Evolutionary conservation across 2,113 vertebrate species (phyloP).

Genomic region (Perca schrenkii): DNA sequence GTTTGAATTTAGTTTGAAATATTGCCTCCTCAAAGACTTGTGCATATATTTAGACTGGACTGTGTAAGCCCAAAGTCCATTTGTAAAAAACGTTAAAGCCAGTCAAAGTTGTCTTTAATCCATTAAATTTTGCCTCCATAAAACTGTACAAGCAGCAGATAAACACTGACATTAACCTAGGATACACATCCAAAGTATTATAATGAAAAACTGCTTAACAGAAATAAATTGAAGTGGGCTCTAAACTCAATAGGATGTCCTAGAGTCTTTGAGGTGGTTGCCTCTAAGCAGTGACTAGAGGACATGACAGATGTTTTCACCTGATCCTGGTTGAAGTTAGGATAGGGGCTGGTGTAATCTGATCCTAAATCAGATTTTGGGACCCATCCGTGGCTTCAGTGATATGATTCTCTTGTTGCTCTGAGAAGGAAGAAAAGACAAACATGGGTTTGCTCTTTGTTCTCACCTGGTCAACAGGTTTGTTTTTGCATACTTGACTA

Average conservation of each 20-base stretch:
- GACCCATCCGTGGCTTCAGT: slow-evolving; percentile 33
- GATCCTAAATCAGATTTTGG: slow-evolving; percentile 64
- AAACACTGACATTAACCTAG: slow-evolving; percentile 33
- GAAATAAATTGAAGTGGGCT: slow-evolving; percentile 39
- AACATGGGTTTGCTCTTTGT: slow-evolving; percentile 33
- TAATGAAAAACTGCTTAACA: slow-evolving; percentile 33
- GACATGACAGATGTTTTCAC: slow-evolving; percentile 43
- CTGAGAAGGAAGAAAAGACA: slow-evolving; percentile 2
- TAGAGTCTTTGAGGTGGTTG: slow-evolving; percentile 14
- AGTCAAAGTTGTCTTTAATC: slow-evolving; percentile 68
- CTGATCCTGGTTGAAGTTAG: slow-evolving; percentile 37
- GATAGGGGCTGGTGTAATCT: slow-evolving; percentile 57
- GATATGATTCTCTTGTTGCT: slow-evolving; percentile 36
- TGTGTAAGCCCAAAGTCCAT: slow-evolving; percentile 67
- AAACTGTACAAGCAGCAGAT: slow-evolving; percentile 47
- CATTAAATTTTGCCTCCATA: slow-evolving; percentile 43
- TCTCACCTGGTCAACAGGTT: slow-evolving; percentile 48
- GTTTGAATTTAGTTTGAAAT: slow-evolving; percentile 74
- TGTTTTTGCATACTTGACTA: slow-evolving; percentile 44
- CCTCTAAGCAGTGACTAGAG: slow-evolving; percentile 28
- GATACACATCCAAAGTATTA: slow-evolving; percentile 23
- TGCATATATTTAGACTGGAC: slow-evolving; percentile 75
- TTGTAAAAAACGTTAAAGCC: slow-evolving; percentile 68
- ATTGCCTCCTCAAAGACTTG: slow-evolving; percentile 71
- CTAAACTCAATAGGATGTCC: slow-evolving; percentile 17